Conservation (phyloP, 1,140 invertebrate species). For the Amyelois transitella region DNA sequence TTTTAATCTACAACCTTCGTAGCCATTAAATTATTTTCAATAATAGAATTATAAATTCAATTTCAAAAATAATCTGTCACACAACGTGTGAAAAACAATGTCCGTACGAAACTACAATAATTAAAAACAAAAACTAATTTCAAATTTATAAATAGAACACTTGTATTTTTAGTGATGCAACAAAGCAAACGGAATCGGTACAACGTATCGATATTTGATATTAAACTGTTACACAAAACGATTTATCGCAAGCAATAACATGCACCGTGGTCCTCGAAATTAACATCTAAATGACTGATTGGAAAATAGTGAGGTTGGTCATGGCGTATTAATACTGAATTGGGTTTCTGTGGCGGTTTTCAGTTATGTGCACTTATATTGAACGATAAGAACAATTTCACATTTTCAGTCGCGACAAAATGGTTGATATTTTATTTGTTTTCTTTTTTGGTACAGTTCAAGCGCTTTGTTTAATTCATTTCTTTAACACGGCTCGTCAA, state of each 20-base stretch:
- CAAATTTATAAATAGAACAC: conserved; percentile 1
- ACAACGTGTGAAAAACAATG: neutral
- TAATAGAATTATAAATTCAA: neutral
- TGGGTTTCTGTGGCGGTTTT: conserved; percentile 60
- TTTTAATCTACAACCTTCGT: too few species aligned
- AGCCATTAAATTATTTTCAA: neutral
- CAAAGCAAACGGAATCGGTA: conserved; percentile 23
- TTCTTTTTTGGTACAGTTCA: neutral
- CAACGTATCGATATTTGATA: conserved; percentile 16
- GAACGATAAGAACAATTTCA: conserved; percentile 40
- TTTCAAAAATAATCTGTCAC: neutral
- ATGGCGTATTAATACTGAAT: conserved; percentile 68
- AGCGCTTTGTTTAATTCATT: conserved; percentile 5
- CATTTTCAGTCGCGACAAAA: conserved; percentile 10
- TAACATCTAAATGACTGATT: conserved; percentile 67
- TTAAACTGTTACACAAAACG: conserved; percentile 37
- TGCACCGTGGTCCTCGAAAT: conserved; percentile 65
- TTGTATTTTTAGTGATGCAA: conserved; percentile 5
- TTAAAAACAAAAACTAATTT: conserved; percentile 1
- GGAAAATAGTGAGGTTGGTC: conserved; percentile 53
- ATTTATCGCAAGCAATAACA: conserved; percentile 63
- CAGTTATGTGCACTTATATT: conserved; percentile 25
- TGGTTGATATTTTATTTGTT: conserved; percentile 10
- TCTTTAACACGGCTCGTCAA: too few species aligned
- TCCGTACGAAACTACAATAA: neutral